phyloP scores from a whole-genome alignment of 2,797 vertebrate species.

The Enteromius afrohamiltoni region DNA sequence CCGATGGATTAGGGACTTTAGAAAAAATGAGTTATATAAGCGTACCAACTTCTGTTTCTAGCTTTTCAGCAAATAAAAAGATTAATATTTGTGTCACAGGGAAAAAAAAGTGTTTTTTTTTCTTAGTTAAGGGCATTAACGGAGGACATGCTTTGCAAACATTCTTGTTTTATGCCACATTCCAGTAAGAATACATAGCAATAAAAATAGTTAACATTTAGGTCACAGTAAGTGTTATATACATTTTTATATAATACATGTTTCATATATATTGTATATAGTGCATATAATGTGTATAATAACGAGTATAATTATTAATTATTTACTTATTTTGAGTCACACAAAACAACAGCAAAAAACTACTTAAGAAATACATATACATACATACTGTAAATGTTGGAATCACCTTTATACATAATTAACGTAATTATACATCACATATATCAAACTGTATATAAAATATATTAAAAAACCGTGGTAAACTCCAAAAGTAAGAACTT shows the following conservation, averaged over 20 bases:
- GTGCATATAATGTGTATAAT: too few relatives aligned
- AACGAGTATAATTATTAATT: too few relatives aligned
- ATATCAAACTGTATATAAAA: background rate
- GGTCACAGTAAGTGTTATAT: background rate
- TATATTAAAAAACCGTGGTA: background rate
- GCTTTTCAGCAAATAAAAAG: background rate
- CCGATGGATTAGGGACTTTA: conserved; percentile 13
- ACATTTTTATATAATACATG: background rate
- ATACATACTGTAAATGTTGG: background rate
- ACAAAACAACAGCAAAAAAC: too few relatives aligned
- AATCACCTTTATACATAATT: background rate
- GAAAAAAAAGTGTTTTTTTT: background rate
- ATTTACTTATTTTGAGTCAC: too few relatives aligned
- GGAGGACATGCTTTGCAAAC: background rate
- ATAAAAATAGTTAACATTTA: background rate
- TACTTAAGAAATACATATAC: too few relatives aligned
- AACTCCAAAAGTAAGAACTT: background rate
- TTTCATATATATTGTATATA: too few relatives aligned
- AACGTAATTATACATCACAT: background rate
- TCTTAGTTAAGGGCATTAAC: background rate
- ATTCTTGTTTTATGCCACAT: background rate
- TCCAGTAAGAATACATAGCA: background rate
- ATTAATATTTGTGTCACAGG: background rate
- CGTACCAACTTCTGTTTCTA: background rate
- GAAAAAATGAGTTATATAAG: background rate